phyloP scores from a whole-genome alignment of 2,113 vertebrate genomes.

The Ptychochromis oligacanthus region DNA sequence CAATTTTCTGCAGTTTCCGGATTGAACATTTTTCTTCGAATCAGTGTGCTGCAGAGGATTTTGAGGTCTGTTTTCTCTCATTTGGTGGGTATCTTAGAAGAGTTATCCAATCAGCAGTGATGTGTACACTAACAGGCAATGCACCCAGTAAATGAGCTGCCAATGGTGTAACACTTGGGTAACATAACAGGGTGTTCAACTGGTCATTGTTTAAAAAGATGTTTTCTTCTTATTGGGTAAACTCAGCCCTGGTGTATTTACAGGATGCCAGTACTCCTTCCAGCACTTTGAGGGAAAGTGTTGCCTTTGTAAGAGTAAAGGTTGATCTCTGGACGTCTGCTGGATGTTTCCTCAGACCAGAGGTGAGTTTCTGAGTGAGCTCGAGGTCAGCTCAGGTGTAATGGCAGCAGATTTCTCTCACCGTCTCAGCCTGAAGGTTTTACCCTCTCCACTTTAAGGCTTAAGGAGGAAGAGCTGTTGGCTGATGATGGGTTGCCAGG shows the following conservation, averaged over 20 bases:
- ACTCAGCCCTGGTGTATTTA: not conserved
- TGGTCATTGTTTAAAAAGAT: too few species aligned
- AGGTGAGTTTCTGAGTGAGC: not conserved
- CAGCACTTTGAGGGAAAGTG: not conserved
- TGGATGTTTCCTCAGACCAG: not conserved
- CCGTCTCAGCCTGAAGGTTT: not conserved
- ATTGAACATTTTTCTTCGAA: too few species aligned
- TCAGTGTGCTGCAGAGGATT: too few species aligned
- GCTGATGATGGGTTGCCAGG: slow-evolving; percentile 18
- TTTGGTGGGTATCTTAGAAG: too few species aligned
- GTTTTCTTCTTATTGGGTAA: not conserved
- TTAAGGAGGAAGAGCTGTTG: not conserved
- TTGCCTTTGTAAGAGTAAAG: not conserved
- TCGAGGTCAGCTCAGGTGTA: not conserved
- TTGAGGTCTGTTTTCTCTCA: too few species aligned
- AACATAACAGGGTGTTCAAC: too few species aligned
- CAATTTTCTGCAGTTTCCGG: too few species aligned
- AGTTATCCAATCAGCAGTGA: too few species aligned
- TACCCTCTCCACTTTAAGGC: not conserved
- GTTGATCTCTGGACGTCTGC: not conserved
- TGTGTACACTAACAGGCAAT: too few species aligned
- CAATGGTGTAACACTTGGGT: too few species aligned
- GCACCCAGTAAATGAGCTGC: too few species aligned
- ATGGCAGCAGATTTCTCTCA: not conserved
- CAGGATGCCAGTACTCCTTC: not conserved